These are phyloP conservation scores for Linnaemya vulpina DNA, from an alignment of 2,888 invertebrate genomes.

Conservation along the genomic window DNA sequence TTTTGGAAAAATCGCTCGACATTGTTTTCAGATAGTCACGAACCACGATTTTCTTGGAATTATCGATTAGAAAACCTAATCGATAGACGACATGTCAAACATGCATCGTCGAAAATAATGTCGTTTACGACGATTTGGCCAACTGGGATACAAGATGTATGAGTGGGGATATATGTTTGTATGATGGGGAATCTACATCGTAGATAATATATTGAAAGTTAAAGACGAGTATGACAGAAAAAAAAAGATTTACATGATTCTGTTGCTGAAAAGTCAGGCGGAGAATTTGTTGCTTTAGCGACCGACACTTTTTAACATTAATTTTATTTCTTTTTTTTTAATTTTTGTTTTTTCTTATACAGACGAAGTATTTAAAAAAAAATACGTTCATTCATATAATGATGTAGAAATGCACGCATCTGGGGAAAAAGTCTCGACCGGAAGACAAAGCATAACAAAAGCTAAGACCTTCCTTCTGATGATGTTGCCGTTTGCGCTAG, in stretches of 20 bases:
- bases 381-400: background rate
- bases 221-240: conserved; percentile 9
- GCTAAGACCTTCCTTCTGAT: conserved; percentile 42
- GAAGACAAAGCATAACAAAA: conserved; percentile 69
- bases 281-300: conserved; percentile 67
- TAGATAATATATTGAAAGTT: conserved; percentile 14
- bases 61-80: too few relatives aligned
- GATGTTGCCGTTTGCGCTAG: conserved; percentile 29
- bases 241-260: conserved; percentile 7
- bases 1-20: too few relatives aligned
- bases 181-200: too few relatives aligned
- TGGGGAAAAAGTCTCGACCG: conserved; percentile 73
- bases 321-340: conserved; percentile 58
- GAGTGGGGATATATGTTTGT: background rate
- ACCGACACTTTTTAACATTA: conserved; percentile 70
- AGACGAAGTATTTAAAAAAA: background rate
- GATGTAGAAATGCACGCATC: conserved; percentile 51
- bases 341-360: conserved; percentile 1
- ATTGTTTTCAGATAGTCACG: too few relatives aligned
- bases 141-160: too few relatives aligned
- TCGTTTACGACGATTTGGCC: too few relatives aligned
- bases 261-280: background rate
- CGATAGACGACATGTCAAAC: too few relatives aligned
- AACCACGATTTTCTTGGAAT: too few relatives aligned
- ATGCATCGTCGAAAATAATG: too few relatives aligned